Percentiles rank a stretch among this genome's conserved stretches.
Conservation (phyloP, 2,113 vertebrate genomes). For the Hypanus sabinus region DNA sequence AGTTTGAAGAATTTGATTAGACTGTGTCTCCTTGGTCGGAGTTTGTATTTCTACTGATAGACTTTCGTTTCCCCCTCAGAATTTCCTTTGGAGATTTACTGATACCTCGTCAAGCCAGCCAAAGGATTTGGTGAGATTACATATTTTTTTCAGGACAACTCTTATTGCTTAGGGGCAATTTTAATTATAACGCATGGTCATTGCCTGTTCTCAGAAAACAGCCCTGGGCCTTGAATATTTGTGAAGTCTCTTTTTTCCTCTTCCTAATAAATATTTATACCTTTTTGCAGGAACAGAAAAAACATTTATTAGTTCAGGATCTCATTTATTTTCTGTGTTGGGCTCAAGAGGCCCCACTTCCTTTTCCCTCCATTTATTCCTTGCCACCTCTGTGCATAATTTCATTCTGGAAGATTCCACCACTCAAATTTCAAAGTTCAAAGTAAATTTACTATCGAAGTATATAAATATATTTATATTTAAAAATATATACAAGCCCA, state of each 20-base stretch:
- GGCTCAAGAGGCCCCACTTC: not conserved
- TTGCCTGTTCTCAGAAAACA: slow-evolving; percentile 11
- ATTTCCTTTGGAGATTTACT: not conserved
- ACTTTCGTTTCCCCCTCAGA: not conserved
- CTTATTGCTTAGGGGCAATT: slow-evolving; percentile 13
- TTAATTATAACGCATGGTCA: slow-evolving; percentile 14
- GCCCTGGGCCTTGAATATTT: slow-evolving; percentile 25
- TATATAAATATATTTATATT: too few relatives aligned
- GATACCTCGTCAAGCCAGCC: slow-evolving; percentile 10
- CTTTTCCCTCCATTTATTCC: not conserved
- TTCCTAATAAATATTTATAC: slow-evolving; percentile 19
- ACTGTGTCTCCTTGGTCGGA: not conserved
- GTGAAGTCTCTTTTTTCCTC: not conserved
- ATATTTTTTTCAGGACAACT: slow-evolving; percentile 13
- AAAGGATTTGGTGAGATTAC: slow-evolving; percentile 31
- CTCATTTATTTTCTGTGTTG: slow-evolving; percentile 23
- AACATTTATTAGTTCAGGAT: slow-evolving; percentile 27
- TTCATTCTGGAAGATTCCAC: slow-evolving; percentile 1
- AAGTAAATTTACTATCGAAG: too few relatives aligned
- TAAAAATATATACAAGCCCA: too few relatives aligned
- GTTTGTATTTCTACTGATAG: slow-evolving; percentile 12
- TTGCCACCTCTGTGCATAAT: not conserved
- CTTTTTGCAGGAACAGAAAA: not conserved
- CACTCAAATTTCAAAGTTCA: not conserved
- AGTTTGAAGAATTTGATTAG: slow-evolving; percentile 25